Base-by-base conservation (phyloP, 2,888 invertebrate genomes). In the Stenichneumon culpator region DNA sequence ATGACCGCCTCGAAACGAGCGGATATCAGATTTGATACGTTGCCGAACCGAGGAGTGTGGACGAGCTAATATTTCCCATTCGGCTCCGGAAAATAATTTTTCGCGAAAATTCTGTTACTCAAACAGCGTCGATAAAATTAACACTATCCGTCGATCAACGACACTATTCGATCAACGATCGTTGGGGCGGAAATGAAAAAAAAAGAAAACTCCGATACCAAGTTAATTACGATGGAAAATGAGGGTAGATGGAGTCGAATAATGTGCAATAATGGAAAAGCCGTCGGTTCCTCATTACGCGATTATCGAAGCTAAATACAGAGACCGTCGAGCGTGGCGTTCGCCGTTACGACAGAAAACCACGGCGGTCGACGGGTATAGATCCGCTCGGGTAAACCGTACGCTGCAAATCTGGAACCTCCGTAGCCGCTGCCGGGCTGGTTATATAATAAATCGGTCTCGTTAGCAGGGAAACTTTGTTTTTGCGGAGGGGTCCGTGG, bases 391-490 rank as follows among this genome's bases (percentile, higher is more conserved):
- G 39, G 36, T 67, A 39, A 79, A 47, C 32, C 16, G 60, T 36
- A 39, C 22, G 47, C 65, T 50, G 63, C 19, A 72, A 67, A 68
- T 80, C 54, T 19, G 32, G 50, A 79, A 79, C 7, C n/a, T 47
- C 57, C 63, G 25, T n/a, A 22, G 32, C 22, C n/a, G 14, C 73
- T 3, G 57, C 32, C 65, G 32, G 32, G 68, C 73, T 73, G 88
- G 89, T 91, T 92, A 90, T 91, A 91, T 91, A 91, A 92, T 91
- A 91, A 92, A 92, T 92, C 92, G 91, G 91, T 91, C 92, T 92
- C 91, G 91, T 92, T 92, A 92, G 91, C 89, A 89, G 89, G 90
- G 79, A 92, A 92, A 92, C 90, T 91, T 91, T 90, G 91, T 91
- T 92, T 91, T 91, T 92, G 90, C 90, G 84, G 16, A 28, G 63